Evolutionary conservation across 92 coral and sea anemone genomes (phyloP), one percentile per base, ranked within the genome.

Genomic region (Virgularia gustaviana): DNA sequence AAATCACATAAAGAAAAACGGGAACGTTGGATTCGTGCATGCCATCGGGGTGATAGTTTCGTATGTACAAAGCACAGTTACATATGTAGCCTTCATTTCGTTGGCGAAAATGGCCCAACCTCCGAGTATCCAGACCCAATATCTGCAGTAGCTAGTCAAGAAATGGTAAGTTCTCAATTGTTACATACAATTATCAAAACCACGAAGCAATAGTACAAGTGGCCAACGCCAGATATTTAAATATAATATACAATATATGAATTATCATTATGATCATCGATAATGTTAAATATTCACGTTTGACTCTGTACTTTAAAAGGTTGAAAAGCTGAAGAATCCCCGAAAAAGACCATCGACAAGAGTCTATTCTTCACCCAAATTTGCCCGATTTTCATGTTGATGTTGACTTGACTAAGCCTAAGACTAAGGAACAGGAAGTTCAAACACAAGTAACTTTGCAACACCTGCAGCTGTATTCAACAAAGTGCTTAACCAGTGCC

Each of bases 71-170:
- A 56, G 9, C 36, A 56, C 16, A 56, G 63, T 56, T 56, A 56
- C 36, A 56, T 56, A 56, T 56, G 63, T 56, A 56, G 63, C 63
- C 63, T 56, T 23, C 63, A 56, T 23, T 54, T 54, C 22, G 61
- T 54, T 54, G 61, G 31, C 23, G 12, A 55, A 55, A 55, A 55
- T 55, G 63, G 63, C 24, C 63, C 63, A 28, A 24, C 63, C 33
- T 5, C 28, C 6, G 63, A 56, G 15, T 11, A 56, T 56, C 63
- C 63, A 56, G 63, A 56, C 63, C 63, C 63, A 28, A 24, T 56
- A 56, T 56, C 63, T 28, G 63, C 63, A 24, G 6, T 56, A 24
- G 33, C 4, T 4, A 56, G 63, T 56, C 9, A 4, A 4, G 36
- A 29, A 56, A 56, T 28, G 28, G 63, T 56, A 56, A 56, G 63